These are phyloP conservation scores for Limnephilus auricula DNA, from an alignment of 2,888 invertebrate species.

Conservation along the genomic window DNA sequence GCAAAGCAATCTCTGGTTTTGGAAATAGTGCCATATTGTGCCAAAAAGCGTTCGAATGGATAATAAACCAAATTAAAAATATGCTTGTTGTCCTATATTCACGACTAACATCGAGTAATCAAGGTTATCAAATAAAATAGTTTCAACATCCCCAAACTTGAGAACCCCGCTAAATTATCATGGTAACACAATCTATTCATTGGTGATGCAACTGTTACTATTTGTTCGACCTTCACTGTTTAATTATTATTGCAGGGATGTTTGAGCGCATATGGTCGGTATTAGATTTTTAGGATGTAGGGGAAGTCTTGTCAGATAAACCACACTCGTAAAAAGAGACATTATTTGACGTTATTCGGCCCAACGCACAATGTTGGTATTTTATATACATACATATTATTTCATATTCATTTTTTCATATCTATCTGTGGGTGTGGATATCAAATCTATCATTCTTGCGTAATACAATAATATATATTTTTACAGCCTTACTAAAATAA, in stretches of 20 bases:
- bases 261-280: constrained; percentile 24
- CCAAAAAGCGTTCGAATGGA: too few species aligned
- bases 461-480: too few species aligned
- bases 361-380: background rate
- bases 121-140: background rate
- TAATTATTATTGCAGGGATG: constrained; percentile 11
- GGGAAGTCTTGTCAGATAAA: constrained; percentile 5
- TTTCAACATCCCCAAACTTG: background rate
- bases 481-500: too few species aligned
- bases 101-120: too few species aligned
- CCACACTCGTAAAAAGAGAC: background rate
- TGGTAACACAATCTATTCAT: constrained; percentile 33
- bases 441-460: too few species aligned
- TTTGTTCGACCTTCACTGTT: constrained; percentile 27
- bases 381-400: background rate
- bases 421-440: too few species aligned
- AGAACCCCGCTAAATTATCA: background rate
- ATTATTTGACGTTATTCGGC: background rate
- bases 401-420: too few species aligned
- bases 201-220: constrained; percentile 23
- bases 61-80: too few species aligned
- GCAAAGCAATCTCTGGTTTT: too few species aligned
- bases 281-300: background rate
- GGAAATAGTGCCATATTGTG: too few species aligned
- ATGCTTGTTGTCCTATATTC: too few species aligned